phyloP scores from a whole-genome alignment of 1,140 invertebrate genomes.

The Catajapyx aquilonaris region DNA sequence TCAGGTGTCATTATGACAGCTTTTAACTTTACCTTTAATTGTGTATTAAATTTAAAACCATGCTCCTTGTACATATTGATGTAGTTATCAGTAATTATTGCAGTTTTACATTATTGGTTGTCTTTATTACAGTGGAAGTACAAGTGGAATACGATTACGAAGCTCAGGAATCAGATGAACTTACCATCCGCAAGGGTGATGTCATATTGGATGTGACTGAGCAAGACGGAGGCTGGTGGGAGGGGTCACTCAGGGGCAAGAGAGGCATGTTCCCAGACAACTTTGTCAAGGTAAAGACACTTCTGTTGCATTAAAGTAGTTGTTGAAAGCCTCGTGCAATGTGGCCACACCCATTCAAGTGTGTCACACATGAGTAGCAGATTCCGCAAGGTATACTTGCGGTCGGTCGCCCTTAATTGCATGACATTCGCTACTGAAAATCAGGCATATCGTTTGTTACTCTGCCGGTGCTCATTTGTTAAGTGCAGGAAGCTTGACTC shows the following conservation, averaged over 20 bases:
- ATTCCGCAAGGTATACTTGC: slow-evolving; percentile 6
- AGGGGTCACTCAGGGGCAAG: slow-evolving; percentile 69
- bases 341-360: slow-evolving; percentile 1
- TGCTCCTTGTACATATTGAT: background rate
- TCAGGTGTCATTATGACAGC: too few species aligned
- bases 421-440: too few species aligned
- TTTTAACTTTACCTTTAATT: background rate
- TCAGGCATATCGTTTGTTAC: too few species aligned
- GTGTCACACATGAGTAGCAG: slow-evolving; percentile 2
- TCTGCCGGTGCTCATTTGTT: too few species aligned
- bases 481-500: too few species aligned
- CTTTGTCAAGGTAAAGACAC: slow-evolving; percentile 52
- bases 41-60: background rate
- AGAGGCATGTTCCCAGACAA: slow-evolving; percentile 95
- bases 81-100: background rate
- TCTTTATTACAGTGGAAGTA: slow-evolving; percentile 37
- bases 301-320: too few species aligned
- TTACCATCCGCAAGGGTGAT: slow-evolving; percentile 72
- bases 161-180: slow-evolving; percentile 58
- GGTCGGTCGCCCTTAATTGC: too few species aligned
- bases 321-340: background rate
- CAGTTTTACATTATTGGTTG: background rate
- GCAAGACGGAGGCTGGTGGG: slow-evolving; percentile 87
- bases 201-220: slow-evolving; percentile 62
- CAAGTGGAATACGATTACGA: slow-evolving; percentile 61